These are phyloP conservation scores for Schizopygopsis pylzovi DNA, from an alignment of 2,797 vertebrate species.

Conservation along the genomic window DNA sequence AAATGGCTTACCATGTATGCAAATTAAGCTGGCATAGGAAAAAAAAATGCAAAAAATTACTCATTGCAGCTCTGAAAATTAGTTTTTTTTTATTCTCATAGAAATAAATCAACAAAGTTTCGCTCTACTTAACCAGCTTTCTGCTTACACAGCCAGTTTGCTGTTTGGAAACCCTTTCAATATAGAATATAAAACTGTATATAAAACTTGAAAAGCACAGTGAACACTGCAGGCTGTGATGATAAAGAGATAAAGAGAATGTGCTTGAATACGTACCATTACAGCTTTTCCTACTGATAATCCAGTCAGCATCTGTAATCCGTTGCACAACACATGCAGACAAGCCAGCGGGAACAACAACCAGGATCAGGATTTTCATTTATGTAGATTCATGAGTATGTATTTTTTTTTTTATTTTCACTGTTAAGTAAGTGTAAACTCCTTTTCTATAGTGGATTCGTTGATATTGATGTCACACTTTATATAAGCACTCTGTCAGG, in stretches of 20 bases:
- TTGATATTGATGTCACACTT: background rate
- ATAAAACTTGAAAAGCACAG: background rate
- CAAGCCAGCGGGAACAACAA: conserved; percentile 39
- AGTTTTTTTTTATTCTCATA: background rate
- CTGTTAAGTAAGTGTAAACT: background rate
- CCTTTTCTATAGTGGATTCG: background rate
- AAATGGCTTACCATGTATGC: background rate
- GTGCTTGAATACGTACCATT: conserved; percentile 72
- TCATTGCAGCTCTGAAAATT: too few species aligned
- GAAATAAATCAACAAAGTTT: conserved; percentile 24
- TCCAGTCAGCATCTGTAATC: conserved; percentile 74
- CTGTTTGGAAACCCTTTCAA: conserved; percentile 45
- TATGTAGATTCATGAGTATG: conserved; percentile 22
- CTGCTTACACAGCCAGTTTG: conserved; percentile 35
- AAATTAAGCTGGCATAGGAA: background rate
- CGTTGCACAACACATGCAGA: conserved; percentile 71
- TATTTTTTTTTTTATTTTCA: too few species aligned
- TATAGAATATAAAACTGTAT: background rate
- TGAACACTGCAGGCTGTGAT: background rate
- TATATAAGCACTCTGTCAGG: background rate
- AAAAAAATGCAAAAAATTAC: background rate
- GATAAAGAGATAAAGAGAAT: conserved; percentile 54
- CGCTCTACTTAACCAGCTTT: conserved; percentile 4
- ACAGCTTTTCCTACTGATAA: conserved; percentile 74
- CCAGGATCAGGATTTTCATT: conserved; percentile 39